Evolutionary conservation across 2,888 invertebrate genomes (phyloP), one percentile per base, ranked within the genome.

Genomic region (Leptopilina myrica): DNA sequence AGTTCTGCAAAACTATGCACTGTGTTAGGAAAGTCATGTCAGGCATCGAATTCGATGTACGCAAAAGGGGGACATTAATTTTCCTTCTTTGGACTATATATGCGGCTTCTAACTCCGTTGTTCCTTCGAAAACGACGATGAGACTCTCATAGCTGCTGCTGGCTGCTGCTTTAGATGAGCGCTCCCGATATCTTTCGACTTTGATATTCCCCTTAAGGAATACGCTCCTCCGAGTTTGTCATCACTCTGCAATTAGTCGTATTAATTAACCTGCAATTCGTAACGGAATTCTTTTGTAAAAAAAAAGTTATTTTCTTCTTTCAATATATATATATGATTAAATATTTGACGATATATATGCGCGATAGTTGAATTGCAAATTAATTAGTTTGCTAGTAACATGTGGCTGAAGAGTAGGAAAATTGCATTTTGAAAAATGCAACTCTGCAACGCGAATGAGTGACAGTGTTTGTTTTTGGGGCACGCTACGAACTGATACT

Each of bases 1-100:
- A 88, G 88, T 88, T 89, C 78, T 80, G 80, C 59, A 76, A 79
- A 87, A 86, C 86, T 87, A 87, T 86, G 86, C 79, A 53, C 26
- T 49, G 81, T 80, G 78, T 79, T 80, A 46, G 81, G 67, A 79
- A 80, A 79, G 79, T 81, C 66, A 80, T 80, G 81, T 62, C 64
- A 62, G 65, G 49, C 76, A 77, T 65, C 62, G 67, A 26, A 73
- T 78, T 77, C 64, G 75, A 78, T 69, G 66, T 69, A 62, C 77
- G 78, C 66, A 78, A 80, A 49, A 77, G 79, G 75, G 66, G 75
- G 76, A 78, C 79, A 82, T 82, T 83, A 82, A 85, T 84, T 84
- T 81, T 78, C 69, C 73, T 66, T 78, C 79, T 64, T 80, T 49
- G 62, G 59, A 46, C 49, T 15, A 67, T 20, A 15, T 49, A 26